Evolutionary conservation across 2,113 vertebrate genomes (phyloP).

Genomic region (Lota lota): DNA sequence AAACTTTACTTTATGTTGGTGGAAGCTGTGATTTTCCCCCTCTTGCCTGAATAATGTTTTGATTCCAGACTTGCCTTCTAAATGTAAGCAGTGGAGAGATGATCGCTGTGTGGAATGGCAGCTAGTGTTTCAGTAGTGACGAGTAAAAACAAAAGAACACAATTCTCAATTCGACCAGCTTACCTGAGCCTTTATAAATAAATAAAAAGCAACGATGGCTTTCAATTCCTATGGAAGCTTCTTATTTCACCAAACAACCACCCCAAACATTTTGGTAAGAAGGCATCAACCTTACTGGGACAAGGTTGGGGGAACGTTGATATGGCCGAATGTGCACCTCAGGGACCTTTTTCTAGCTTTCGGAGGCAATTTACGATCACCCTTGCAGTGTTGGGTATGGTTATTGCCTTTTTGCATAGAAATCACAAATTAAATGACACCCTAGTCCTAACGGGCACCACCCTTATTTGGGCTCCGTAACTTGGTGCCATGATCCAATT

Average conservation of each 20-base stretch:
- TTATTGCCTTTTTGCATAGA: conserved; percentile 48
- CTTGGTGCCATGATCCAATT: too few relatives aligned
- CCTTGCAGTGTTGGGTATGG: conserved; percentile 65
- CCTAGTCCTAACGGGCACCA: conserved; percentile 35
- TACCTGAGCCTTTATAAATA: conserved; percentile 12
- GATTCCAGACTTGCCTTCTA: conserved; percentile 71
- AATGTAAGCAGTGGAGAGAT: conserved; percentile 64
- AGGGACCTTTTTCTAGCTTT: conserved; percentile 78
- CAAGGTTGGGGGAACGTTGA: conserved; percentile 63
- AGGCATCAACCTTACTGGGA: conserved; percentile 56
- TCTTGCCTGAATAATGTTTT: conserved; percentile 57
- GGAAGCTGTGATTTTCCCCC: conserved; percentile 67
- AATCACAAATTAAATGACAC: conserved; percentile 51
- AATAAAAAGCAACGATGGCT: conserved; percentile 48
- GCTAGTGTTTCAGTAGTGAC: conserved; percentile 60
- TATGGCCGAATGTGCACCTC: conserved; percentile 76
- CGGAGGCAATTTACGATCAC: conserved; percentile 70
- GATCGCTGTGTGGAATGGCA: conserved; percentile 65
- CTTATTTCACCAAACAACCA: conserved; percentile 61
- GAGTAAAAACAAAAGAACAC: conserved; percentile 5
- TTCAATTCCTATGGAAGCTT: conserved; percentile 62
- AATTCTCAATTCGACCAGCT: conserved; percentile 35
- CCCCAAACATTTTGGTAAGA: conserved; percentile 41
- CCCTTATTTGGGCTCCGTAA: conserved; percentile 1
- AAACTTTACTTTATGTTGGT: conserved; percentile 49